Evolutionary conservation across 2,888 invertebrate genomes (phyloP).

Genomic region (Pantelozetes paolii): DNA sequence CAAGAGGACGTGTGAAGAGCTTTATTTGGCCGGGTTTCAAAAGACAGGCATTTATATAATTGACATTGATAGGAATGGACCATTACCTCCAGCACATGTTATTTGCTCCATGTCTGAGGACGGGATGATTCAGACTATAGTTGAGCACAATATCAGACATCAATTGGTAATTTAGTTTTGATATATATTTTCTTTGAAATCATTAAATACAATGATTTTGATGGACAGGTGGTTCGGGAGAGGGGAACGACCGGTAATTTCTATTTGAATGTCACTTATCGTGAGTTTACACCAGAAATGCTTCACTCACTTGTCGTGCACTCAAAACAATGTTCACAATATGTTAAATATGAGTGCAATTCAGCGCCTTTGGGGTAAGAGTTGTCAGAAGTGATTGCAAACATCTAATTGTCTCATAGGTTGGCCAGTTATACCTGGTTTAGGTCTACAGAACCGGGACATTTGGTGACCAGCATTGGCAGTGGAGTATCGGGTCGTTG

Average conservation of each 20-base stretch:
- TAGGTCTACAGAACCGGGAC: constrained; percentile 45
- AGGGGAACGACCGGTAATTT: constrained; percentile 69
- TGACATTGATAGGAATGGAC: constrained; percentile 89
- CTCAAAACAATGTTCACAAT: constrained; percentile 80
- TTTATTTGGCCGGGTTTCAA: constrained; percentile 79
- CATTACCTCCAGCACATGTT: constrained; percentile 83
- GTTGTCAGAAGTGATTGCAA: not conserved
- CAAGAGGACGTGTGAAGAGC: constrained; percentile 84
- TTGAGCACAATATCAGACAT: constrained; percentile 83
- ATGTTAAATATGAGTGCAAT: constrained; percentile 83
- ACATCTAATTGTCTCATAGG: not conserved
- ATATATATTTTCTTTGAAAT: not conserved
- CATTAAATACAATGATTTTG: not conserved
- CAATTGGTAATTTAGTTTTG: constrained; percentile 62
- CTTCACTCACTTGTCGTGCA: constrained; percentile 71
- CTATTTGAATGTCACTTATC: constrained; percentile 76
- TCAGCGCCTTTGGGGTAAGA: constrained; percentile 70
- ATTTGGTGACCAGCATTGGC: constrained; percentile 60
- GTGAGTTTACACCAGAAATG: constrained; percentile 86
- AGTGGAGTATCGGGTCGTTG: constrained; percentile 55
- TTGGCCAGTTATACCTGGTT: constrained; percentile 47
- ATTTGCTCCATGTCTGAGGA: constrained; percentile 85
- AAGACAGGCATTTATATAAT: constrained; percentile 85
- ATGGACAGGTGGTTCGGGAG: constrained; percentile 68
- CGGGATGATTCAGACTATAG: constrained; percentile 76